phyloP scores from a whole-genome alignment of 64 coral and sea anemone genomes.

The Trachythela sp. region DNA sequence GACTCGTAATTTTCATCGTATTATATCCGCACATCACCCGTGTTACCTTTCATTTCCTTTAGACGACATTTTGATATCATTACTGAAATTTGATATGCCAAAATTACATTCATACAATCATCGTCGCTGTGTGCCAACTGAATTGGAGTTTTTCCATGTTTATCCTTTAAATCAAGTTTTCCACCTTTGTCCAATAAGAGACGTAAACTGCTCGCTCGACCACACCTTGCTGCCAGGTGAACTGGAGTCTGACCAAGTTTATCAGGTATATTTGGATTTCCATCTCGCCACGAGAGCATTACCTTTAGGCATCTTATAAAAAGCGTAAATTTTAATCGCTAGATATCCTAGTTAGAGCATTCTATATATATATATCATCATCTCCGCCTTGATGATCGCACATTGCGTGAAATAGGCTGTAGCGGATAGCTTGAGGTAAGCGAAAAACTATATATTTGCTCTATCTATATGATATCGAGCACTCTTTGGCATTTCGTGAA shows the following conservation, averaged over 20 bases:
- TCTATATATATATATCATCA: too few species aligned
- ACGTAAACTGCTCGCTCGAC: conserved; percentile 27
- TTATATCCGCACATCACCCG: too few species aligned
- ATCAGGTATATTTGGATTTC: conserved; percentile 55
- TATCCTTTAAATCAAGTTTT: conserved; percentile 18
- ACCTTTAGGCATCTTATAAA: conserved; percentile 33
- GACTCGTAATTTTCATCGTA: too few species aligned
- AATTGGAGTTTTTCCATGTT: conserved; percentile 1
- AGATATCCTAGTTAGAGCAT: not conserved
- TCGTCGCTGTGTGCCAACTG: not conserved
- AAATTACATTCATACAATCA: not conserved
- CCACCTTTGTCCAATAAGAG: conserved; percentile 54
- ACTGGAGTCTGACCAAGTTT: conserved; percentile 52
- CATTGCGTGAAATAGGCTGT: too few species aligned
- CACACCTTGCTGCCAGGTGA: conserved; percentile 67
- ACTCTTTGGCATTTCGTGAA: too few species aligned
- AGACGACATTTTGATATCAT: not conserved
- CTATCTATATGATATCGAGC: too few species aligned
- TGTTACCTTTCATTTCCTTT: not conserved
- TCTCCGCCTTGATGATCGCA: too few species aligned
- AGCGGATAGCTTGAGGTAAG: too few species aligned
- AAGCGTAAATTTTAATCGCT: not conserved
- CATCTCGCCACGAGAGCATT: conserved; percentile 62
- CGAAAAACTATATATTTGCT: too few species aligned
- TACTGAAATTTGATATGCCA: not conserved